phyloP scores from a whole-genome alignment of 1,140 invertebrate genomes.

The Tribolium madens region DNA sequence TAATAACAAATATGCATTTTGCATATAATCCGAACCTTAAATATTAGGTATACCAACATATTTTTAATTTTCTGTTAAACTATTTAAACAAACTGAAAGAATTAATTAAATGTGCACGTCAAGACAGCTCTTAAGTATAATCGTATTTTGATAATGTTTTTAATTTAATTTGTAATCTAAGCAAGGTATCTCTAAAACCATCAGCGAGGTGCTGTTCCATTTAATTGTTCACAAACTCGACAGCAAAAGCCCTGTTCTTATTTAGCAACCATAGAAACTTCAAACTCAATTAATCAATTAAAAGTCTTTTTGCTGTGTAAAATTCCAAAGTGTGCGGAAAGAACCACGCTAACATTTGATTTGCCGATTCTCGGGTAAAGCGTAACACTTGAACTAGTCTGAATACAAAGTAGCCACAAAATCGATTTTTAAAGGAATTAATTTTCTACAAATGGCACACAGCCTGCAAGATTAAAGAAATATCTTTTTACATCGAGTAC shows the following conservation, averaged over 20 bases:
- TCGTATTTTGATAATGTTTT: too few relatives aligned
- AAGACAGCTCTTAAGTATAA: too few relatives aligned
- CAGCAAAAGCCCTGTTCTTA: neutral
- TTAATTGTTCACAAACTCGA: neutral
- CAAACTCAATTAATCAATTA: slow-evolving; percentile 28
- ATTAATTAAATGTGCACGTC: too few relatives aligned
- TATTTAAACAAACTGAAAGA: too few relatives aligned
- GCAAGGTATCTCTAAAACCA: neutral
- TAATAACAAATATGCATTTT: too few relatives aligned
- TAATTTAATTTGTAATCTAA: neutral
- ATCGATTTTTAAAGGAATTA: neutral
- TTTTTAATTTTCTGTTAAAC: too few relatives aligned
- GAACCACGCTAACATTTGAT: slow-evolving; percentile 2
- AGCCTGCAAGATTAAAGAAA: neutral
- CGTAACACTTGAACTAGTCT: neutral
- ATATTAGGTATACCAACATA: too few relatives aligned
- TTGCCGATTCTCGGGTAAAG: neutral
- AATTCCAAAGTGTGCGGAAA: neutral
- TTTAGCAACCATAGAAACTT: slow-evolving; percentile 17
- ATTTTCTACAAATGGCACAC: neutral
- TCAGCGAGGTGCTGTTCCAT: neutral
- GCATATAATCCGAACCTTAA: too few relatives aligned
- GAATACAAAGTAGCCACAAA: slow-evolving; percentile 1
- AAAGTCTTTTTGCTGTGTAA: slow-evolving; percentile 1
- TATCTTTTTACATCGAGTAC: neutral